A percentile compares a stretch with the other conserved stretches of the same genome.
Conservation (phyloP, 2,113 vertebrate species). For the Chrysemys picta region DNA sequence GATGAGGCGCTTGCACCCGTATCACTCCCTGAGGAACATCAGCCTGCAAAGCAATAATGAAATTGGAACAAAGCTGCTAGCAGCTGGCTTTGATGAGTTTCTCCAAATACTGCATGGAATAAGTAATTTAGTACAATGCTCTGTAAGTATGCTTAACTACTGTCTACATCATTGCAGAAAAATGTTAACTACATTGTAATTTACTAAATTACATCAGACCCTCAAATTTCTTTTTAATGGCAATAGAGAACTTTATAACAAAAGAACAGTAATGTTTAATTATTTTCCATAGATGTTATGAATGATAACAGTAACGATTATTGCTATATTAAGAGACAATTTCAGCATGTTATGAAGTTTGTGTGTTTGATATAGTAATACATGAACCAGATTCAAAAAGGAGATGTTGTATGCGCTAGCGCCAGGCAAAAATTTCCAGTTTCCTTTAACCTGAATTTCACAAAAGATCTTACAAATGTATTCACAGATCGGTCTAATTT, state of each 20-base stretch:
- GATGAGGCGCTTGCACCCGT: slow-evolving; percentile 94
- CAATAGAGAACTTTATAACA: slow-evolving; percentile 66
- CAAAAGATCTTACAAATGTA: neutral
- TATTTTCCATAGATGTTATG: slow-evolving; percentile 73
- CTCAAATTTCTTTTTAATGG: slow-evolving; percentile 69
- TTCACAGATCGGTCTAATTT: neutral
- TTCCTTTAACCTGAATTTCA: slow-evolving; percentile 4
- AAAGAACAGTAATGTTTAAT: slow-evolving; percentile 65
- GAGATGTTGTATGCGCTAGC: slow-evolving; percentile 13
- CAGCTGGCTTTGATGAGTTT: slow-evolving; percentile 67
- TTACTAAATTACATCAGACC: slow-evolving; percentile 68
- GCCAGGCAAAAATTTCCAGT: neutral
- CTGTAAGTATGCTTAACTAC: slow-evolving; percentile 65
- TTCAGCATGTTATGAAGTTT: slow-evolving; percentile 51
- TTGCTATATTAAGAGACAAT: slow-evolving; percentile 67
- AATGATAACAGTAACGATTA: slow-evolving; percentile 73
- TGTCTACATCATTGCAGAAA: slow-evolving; percentile 65
- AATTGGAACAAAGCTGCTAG: slow-evolving; percentile 75
- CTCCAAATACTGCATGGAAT: slow-evolving; percentile 57
- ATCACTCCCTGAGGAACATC: slow-evolving; percentile 91
- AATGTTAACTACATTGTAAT: slow-evolving; percentile 63
- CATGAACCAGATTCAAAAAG: slow-evolving; percentile 62
- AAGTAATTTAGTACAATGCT: slow-evolving; percentile 50
- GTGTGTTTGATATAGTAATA: slow-evolving; percentile 44
- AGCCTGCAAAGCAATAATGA: slow-evolving; percentile 79